Evolutionary conservation across 2,888 invertebrate genomes (phyloP).

Genomic region (Cosmorhoe ocellata): DNA sequence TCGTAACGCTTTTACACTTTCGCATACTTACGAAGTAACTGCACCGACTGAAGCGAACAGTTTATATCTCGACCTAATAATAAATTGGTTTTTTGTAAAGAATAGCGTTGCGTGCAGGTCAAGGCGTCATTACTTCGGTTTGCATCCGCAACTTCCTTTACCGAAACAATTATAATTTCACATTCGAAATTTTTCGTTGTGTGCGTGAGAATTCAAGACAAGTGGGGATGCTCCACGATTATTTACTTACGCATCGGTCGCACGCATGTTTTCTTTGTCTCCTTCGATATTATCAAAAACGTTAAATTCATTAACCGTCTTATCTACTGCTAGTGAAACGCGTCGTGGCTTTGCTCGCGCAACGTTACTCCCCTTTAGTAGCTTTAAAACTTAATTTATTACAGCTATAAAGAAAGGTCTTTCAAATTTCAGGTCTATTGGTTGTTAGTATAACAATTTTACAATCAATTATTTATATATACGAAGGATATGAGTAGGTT

Average conservation of each 20-base stretch:
- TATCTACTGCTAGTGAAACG: slow-evolving; percentile 13
- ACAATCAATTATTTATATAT: too few relatives aligned
- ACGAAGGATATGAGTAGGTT: slow-evolving; percentile 1
- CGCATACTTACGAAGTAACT: slow-evolving; percentile 55
- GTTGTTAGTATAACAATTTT: too few relatives aligned
- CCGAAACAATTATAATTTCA: slow-evolving; percentile 58
- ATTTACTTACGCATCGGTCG: slow-evolving; percentile 47
- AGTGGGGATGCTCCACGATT: slow-evolving; percentile 23
- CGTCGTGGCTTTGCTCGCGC: too few relatives aligned
- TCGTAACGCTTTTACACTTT: slow-evolving; percentile 68
- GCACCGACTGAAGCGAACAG: slow-evolving; percentile 41
- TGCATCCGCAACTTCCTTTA: slow-evolving; percentile 72
- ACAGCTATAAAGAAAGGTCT: too few relatives aligned
- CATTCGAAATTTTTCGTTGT: slow-evolving; percentile 47
- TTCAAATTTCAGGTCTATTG: too few relatives aligned
- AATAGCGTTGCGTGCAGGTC: slow-evolving; percentile 51
- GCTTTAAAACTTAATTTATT: too few relatives aligned
- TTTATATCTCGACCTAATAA: slow-evolving; percentile 44
- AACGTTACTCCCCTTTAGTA: too few relatives aligned
- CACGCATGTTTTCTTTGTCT: slow-evolving; percentile 59
- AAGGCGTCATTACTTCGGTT: slow-evolving; percentile 59
- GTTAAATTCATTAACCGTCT: slow-evolving; percentile 28
- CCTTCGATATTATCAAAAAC: slow-evolving; percentile 51
- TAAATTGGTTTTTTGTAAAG: slow-evolving; percentile 42
- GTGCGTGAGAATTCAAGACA: slow-evolving; percentile 61